Percentiles rank a stretch among this genome's conserved stretches.
phyloP scores from a whole-genome alignment of 37 sponge, comb jelly and placozoan species.

The Halisarca cf. caerulea region DNA sequence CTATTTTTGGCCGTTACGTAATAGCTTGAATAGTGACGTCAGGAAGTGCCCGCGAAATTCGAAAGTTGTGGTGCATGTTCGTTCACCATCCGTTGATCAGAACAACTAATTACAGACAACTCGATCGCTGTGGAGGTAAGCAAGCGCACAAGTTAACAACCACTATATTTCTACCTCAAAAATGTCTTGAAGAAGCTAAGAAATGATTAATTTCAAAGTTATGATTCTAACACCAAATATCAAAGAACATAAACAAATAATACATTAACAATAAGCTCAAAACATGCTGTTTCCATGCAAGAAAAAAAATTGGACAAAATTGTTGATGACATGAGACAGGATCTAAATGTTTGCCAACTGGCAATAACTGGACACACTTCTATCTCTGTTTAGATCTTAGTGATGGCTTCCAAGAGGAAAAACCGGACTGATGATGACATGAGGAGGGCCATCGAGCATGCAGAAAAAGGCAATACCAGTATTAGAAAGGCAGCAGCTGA shows the following conservation, averaged over 20 bases:
- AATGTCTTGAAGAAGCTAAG: background rate
- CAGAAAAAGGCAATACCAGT: background rate
- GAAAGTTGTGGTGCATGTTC: background rate
- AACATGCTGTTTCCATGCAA: background rate
- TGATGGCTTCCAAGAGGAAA: background rate
- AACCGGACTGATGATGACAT: background rate
- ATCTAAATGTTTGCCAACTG: background rate
- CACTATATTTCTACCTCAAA: background rate
- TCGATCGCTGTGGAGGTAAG: background rate
- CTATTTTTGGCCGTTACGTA: background rate
- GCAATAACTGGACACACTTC: background rate
- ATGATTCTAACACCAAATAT: background rate
- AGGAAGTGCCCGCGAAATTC: background rate
- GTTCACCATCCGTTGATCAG: background rate
- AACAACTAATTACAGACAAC: background rate
- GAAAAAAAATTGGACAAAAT: background rate
- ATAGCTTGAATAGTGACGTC: background rate
- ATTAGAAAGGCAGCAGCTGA: background rate
- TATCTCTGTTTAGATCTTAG: background rate
- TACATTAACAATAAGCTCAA: background rate
- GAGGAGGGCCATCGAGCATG: background rate
- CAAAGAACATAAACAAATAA: background rate
- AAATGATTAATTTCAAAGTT: background rate
- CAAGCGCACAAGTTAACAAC: background rate
- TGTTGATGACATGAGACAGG: background rate